Base-by-base conservation (phyloP, 2,888 invertebrate genomes). In the Tinea pellionella region DNA sequence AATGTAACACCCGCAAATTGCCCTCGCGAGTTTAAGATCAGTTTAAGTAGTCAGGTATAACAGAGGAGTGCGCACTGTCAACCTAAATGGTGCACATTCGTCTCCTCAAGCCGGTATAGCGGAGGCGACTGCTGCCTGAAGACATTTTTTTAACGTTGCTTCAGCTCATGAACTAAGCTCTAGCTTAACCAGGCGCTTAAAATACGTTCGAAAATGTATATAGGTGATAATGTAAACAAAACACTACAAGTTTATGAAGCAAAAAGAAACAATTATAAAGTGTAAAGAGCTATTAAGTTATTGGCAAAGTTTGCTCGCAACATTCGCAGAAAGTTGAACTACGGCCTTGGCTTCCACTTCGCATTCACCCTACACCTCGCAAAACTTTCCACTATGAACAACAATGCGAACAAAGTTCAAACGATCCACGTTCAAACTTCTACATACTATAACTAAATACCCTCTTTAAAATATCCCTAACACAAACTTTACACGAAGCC, bases 351-450 rank as follows among this genome's bases (percentile, higher is more conserved):
- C 53, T 12, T 12, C 53, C 18, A 12, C 47, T 24, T 11, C 53
- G n/a, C n/a, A 24, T n/a, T 16, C 16, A n/a, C 51, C 51, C 51
- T 3, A n/a, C 13, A 11, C 51, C 15, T 16, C 13, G 15, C 75
- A 74, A 62, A 81, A 80, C 72, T 80, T 77, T 64, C 65, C 67
- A 65, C 71, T 70, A 75, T 67, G 72, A 76, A 77, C 74, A 76
- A 77, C 74, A 73, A 74, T 69, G 69, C 65, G 68, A 71, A 68
- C 69, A 72, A 79, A 81, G 73, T 81, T 79, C 63, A 68, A 70
- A 66, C 70, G 70, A 73, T 74, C 69, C 71, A 63, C 41, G 29
- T 60, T 60, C 37, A 29, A 32, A 57, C 32, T 57, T 57, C 57
- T 13, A 32, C 32, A 29, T 19, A 29, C 55, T 8, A 9, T 37